Evolutionary conservation across 1,140 invertebrate genomes (phyloP).

Genomic region (Amyelois transitella): DNA sequence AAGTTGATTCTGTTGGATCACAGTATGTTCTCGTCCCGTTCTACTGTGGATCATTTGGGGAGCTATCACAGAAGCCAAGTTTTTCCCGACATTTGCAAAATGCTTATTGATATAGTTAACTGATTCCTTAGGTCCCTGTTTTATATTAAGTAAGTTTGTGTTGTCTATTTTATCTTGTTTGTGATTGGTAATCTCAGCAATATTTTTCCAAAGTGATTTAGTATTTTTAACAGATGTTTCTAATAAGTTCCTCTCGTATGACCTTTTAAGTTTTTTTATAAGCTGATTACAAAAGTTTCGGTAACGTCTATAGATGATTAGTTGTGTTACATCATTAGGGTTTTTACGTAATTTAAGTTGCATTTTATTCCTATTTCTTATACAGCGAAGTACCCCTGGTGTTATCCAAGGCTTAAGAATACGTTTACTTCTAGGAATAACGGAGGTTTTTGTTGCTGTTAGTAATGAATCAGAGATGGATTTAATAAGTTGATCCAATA

Average conservation of each 20-base stretch:
- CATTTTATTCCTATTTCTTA: constrained; percentile 6
- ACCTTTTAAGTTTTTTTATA: constrained; percentile 1
- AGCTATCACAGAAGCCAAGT: not conserved
- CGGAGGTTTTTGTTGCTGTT: not conserved
- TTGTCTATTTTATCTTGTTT: constrained; percentile 1
- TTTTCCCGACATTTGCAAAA: too few species aligned
- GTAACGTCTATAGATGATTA: constrained; percentile 2
- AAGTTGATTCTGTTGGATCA: not conserved
- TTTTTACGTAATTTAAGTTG: not conserved
- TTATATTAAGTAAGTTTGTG: not conserved
- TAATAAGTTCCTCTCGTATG: not conserved
- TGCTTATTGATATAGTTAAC: constrained; percentile 1
- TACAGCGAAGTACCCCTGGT: not conserved
- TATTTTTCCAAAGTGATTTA: constrained; percentile 5
- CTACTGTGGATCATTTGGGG: not conserved
- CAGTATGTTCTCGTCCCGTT: not conserved
- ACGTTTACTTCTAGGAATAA: not conserved
- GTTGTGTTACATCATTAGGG: not conserved
- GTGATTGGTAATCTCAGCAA: constrained; percentile 6
- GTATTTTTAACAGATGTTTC: not conserved
- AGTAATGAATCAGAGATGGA: not conserved
- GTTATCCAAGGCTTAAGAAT: constrained; percentile 7
- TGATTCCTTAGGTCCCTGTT: not conserved
- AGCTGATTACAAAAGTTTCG: constrained; percentile 6
- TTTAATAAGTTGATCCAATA: not conserved